Evolutionary conservation across 2,888 invertebrate species (phyloP), one percentile per base, ranked within the genome.

Genomic region (Vanessa cardui): DNA sequence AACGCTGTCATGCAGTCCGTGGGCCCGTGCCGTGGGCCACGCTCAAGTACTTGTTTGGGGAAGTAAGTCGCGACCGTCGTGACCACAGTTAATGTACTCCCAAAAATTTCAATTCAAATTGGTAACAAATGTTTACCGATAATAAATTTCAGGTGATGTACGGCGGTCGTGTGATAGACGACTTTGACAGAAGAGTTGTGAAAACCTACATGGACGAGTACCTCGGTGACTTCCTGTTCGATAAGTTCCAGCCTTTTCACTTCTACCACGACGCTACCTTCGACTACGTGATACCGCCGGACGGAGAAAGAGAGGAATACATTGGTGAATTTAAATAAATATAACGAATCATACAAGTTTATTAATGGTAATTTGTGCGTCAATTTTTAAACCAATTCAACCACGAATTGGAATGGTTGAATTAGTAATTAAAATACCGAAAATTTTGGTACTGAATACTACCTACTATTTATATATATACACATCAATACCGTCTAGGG

Each of bases 141-240:
- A 52, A 52, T 5, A 52, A 52, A 26, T 16, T 65, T 0, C 71
- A 96, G 96, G 96, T 98, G 33, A 98, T 98, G 97, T 98, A 98
- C 83, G 98, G 98, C 33, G 98, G 98, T 0, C 94, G 98, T 63
- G 97, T 98, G 45, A 98, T 98, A 74, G 98, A 98, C 84, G 96
- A 96, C 84, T 98, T 95, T 88, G 98, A 98, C 88, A 94, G 98
- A 15, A 95, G 98, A 71, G 96, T 98, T 15, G 96, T 98, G 3
- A 93, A 94, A 73, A 97, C 96, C 0, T 98, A 98, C 88, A 97
- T 98, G 97, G 95, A 98, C 83, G 98, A 98, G 86, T 98, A 98
- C 83, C 96, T 98, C 94, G 98, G 98, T 0, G 98, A 98, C 82
- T 98, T 98, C 85, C 93, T 98, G 61, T 98, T 98, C 84, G 98